phyloP scores from a whole-genome alignment of 2,888 invertebrate species.

The Elysia crispata region DNA sequence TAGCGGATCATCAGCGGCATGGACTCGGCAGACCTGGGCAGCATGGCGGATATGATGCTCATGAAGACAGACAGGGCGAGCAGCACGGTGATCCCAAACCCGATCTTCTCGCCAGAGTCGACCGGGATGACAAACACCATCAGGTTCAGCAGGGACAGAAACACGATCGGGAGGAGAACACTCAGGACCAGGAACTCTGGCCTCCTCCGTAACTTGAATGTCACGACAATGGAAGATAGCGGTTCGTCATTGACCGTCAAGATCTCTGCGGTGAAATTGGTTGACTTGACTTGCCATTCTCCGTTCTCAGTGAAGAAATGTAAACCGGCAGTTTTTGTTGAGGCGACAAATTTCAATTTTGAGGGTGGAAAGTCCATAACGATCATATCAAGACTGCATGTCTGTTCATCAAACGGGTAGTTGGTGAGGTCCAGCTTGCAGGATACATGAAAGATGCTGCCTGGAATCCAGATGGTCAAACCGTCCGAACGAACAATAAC shows the following conservation, averaged over 20 bases:
- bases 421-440: neutral
- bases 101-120: constrained; percentile 17
- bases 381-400: neutral
- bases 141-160: constrained; percentile 11
- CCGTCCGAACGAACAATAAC: neutral
- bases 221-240: neutral
- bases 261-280: neutral
- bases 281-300: constrained; percentile 2
- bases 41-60: neutral
- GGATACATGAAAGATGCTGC: too few relatives aligned
- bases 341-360: too few relatives aligned
- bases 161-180: constrained; percentile 2
- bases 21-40: neutral
- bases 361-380: too few relatives aligned
- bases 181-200: constrained; percentile 10
- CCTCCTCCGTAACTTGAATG: neutral
- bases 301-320: too few relatives aligned
- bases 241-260: neutral
- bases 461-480: too few relatives aligned
- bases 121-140: constrained; percentile 26
- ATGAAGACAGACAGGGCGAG: constrained; percentile 28
- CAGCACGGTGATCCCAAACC: constrained; percentile 28
- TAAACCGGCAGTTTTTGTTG: too few relatives aligned
- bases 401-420: constrained; percentile 9
- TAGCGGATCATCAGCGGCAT: constrained; percentile 1